Percentiles rank a stretch among this genome's conserved stretches.
These are phyloP conservation scores for Papilio xuthus DNA, from an alignment of 1,140 invertebrate genomes.

Conservation along the genomic window DNA sequence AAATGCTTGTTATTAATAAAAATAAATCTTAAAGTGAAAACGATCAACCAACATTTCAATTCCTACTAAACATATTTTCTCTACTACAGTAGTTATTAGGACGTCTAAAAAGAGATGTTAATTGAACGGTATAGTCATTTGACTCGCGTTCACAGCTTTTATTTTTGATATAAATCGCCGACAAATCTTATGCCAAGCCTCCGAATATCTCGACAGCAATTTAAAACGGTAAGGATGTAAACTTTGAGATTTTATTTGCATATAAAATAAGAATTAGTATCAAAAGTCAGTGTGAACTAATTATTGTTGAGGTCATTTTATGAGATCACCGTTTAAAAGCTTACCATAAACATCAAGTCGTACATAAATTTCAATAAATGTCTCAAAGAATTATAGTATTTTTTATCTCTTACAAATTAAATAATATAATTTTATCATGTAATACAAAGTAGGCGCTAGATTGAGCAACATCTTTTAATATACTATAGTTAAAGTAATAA, in stretches of 20 bases:
- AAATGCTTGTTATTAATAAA: too few relatives aligned
- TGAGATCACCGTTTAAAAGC: constrained; percentile 33
- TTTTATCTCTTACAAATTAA: background rate
- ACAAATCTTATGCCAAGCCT: background rate
- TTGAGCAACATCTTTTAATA: background rate
- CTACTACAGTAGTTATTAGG: too few relatives aligned
- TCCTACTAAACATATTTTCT: too few relatives aligned
- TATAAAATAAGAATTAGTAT: constrained; percentile 11
- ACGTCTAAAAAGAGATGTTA: too few relatives aligned
- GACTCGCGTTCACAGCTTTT: background rate
- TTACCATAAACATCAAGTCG: constrained; percentile 47
- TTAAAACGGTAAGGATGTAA: background rate
- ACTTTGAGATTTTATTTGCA: background rate
- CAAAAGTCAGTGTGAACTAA: constrained; percentile 24
- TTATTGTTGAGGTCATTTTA: constrained; percentile 9
- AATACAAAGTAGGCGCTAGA: background rate
- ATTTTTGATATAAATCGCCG: background rate
- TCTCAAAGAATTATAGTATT: background rate
- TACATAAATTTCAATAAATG: constrained; percentile 18
- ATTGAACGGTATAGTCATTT: background rate
- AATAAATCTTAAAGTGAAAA: too few relatives aligned
- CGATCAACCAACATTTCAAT: too few relatives aligned
- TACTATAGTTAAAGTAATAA: too few relatives aligned
- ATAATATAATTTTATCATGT: background rate
- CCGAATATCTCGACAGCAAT: background rate